A percentile compares a stretch with the other conserved stretches of the same genome.
Conservation (phyloP, 2,888 invertebrate genomes). For the Papilio demoleus region DNA sequence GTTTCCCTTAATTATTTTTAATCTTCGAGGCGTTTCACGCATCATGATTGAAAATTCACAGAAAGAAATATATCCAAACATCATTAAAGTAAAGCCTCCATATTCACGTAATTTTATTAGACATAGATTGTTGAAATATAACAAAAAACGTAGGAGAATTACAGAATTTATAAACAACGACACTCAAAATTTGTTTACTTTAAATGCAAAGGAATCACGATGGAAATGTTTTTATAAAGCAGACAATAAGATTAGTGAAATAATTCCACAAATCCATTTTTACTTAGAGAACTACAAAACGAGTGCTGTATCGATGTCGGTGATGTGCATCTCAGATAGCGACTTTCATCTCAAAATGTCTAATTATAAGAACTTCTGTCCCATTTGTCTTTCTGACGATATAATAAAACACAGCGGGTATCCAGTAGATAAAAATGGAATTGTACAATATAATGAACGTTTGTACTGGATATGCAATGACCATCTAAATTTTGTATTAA, state of each 20-base stretch:
- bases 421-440: slow-evolving; percentile 80
- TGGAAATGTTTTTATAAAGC: slow-evolving; percentile 82
- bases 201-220: slow-evolving; percentile 78
- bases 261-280: slow-evolving; percentile 73
- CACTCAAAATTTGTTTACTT: slow-evolving; percentile 78
- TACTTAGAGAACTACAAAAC: slow-evolving; percentile 78
- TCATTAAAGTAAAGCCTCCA: slow-evolving; percentile 63
- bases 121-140: slow-evolving; percentile 74
- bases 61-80: slow-evolving; percentile 62
- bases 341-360: slow-evolving; percentile 80
- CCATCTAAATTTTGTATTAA: slow-evolving; percentile 77
- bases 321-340: slow-evolving; percentile 82
- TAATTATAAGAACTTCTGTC: slow-evolving; percentile 81
- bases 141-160: slow-evolving; percentile 57
- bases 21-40: slow-evolving; percentile 69
- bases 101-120: slow-evolving; percentile 69
- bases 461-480: slow-evolving; percentile 85
- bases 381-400: slow-evolving; percentile 79
- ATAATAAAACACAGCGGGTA: slow-evolving; percentile 66
- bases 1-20: slow-evolving; percentile 83
- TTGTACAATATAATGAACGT: slow-evolving; percentile 79
- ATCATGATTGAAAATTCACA: slow-evolving; percentile 69
- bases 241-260: slow-evolving; percentile 60
- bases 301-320: slow-evolving; percentile 75
- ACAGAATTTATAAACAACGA: slow-evolving; percentile 79